A percentile compares a stretch with the other conserved stretches of the same genome.
phyloP scores from a whole-genome alignment of 1,140 invertebrate species.

The Ectropis grisescens region DNA sequence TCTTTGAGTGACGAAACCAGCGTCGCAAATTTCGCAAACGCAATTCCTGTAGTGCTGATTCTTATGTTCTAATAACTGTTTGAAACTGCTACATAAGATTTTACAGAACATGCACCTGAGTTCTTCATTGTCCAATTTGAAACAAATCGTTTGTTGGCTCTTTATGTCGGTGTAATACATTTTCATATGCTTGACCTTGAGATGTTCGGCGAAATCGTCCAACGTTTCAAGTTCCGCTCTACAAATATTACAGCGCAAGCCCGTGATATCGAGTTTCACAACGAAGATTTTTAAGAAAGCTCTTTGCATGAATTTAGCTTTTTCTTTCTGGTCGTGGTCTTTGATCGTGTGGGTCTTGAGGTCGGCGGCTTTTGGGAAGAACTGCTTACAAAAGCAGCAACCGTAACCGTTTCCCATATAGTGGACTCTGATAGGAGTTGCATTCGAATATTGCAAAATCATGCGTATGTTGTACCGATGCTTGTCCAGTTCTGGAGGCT shows the following conservation, averaged over 20 bases:
- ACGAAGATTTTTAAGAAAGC: not conserved
- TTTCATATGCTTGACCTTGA: constrained; percentile 29
- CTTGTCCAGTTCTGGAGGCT: not conserved
- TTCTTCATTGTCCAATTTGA: constrained; percentile 39
- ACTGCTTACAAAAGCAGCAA: not conserved
- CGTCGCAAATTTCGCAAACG: constrained; percentile 82
- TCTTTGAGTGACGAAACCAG: constrained; percentile 46
- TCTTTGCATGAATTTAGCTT: not conserved
- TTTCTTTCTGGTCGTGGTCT: not conserved
- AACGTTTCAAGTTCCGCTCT: constrained; percentile 18
- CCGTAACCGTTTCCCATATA: not conserved
- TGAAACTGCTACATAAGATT: constrained; percentile 40
- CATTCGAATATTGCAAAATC: constrained; percentile 1
- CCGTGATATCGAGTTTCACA: constrained; percentile 41
- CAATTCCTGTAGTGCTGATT: constrained; percentile 66
- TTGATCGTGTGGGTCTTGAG: not conserved
- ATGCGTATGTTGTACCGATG: not conserved
- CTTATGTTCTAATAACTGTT: constrained; percentile 55
- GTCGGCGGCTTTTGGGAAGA: not conserved
- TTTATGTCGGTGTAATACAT: constrained; percentile 26
- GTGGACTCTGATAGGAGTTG: not conserved
- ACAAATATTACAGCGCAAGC: constrained; percentile 32
- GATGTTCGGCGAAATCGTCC: constrained; percentile 28
- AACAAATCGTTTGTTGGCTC: constrained; percentile 30
- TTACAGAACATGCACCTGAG: constrained; percentile 47